Base-by-base conservation (phyloP, 2,888 invertebrate species). In the Leistus spinibarbis region DNA sequence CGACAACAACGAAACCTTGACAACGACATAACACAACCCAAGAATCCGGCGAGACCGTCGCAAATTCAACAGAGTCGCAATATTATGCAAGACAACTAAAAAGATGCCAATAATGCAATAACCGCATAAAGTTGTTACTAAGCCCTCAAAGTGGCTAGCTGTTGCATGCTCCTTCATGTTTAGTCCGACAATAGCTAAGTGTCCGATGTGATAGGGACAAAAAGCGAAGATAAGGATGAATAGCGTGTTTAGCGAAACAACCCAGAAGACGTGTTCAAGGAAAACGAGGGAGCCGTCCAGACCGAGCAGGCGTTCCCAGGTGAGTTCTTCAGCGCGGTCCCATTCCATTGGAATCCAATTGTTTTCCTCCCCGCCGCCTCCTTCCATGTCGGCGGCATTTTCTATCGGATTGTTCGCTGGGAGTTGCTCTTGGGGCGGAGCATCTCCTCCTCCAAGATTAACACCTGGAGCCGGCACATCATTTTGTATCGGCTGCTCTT, bases 311-410 rank as follows among this genome's bases (percentile, higher is more conserved):
- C 98, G 90, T 84, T 99, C 99, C 99, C 99, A 99, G 0, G 99
- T 99, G 23, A 99, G 87, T 84, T 99, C 99, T 83, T 98, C 99
- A 0, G 97, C 97, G 78, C 98, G 89, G 83, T 99, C 98, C 98
- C 98, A 99, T 83, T 98, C 98, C 90, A 98, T 96, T 0, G 97
- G 98, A 86, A 98, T 98, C 97, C 98, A 98, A 82, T 97, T 97
- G 76, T 91, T 94, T 81, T 94, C 94, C 82, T 94, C 93, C 3
- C 91, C 91, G 40, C 88, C 91, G 79, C 90, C 83, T 23, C 89
- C 86, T 80, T 91, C 88, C 81, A 88, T 89, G 67, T 82, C 82
- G 20, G 80, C 82, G 53, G 80, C 81, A 78, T 77, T 82, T 76
- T 78, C 80, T 85, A 62, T 82, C 83, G 79, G 87, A 84, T 79